Evolutionary conservation across 23 tunicate species (phyloP).

Genomic region (Phallusia fumigata): DNA sequence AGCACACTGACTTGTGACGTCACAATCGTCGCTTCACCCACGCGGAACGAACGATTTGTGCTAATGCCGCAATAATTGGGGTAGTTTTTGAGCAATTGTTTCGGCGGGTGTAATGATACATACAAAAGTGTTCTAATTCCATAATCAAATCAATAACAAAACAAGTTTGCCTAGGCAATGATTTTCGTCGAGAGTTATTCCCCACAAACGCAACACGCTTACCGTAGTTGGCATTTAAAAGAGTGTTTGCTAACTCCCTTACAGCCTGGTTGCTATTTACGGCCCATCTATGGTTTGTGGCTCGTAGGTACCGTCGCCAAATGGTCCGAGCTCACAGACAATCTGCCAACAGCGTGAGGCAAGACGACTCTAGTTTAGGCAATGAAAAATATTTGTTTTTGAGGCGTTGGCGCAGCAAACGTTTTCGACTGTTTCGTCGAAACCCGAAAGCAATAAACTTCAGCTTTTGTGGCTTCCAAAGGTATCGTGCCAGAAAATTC

Average conservation of each 20-base stretch:
- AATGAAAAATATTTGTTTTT: conserved; percentile 1
- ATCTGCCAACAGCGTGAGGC: not conserved
- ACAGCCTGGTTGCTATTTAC: conserved; percentile 1
- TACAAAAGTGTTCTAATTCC: no score
- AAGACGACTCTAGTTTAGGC: not conserved
- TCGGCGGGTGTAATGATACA: no score
- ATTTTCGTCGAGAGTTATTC: no score
- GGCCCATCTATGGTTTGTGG: not conserved
- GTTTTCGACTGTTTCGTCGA: not conserved
- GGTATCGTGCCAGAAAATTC: not conserved
- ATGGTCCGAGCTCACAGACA: not conserved
- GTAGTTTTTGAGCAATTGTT: not conserved
- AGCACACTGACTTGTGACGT: conserved; percentile 5
- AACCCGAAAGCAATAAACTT: not conserved
- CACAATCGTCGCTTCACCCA: not conserved
- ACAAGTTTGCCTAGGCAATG: no score
- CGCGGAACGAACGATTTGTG: not conserved
- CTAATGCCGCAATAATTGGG: no score
- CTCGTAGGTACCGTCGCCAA: not conserved
- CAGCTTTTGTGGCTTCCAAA: not conserved
- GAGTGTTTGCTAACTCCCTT: not conserved
- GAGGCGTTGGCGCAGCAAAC: not conserved
- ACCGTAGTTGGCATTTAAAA: conserved; percentile 1
- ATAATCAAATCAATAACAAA: no score
- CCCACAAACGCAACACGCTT: no score